Evolutionary conservation across 1,140 invertebrate species (phyloP).

Genomic region (Drosophila tani): DNA sequence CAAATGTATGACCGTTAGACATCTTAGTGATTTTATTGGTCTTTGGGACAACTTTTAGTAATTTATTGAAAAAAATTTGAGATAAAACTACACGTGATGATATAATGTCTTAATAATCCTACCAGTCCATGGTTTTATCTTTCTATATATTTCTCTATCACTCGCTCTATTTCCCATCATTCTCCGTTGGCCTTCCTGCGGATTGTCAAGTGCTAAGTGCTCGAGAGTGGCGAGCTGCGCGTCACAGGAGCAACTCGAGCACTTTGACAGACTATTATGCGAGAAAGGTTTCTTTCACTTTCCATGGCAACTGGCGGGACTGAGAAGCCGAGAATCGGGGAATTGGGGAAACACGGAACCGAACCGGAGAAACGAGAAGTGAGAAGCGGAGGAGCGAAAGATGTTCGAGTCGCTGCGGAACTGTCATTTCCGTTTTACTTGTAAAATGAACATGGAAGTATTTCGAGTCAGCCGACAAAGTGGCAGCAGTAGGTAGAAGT

Average conservation of each 20-base stretch:
- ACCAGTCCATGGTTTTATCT: background rate
- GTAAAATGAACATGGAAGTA: slow-evolving; percentile 84
- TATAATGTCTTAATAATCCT: background rate
- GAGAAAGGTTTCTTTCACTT: slow-evolving; percentile 83
- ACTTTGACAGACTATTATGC: slow-evolving; percentile 83
- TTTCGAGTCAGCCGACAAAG: slow-evolving; percentile 80
- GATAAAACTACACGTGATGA: too few species aligned
- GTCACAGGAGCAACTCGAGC: slow-evolving; percentile 47
- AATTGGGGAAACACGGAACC: slow-evolving; percentile 5
- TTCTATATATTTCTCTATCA: background rate
- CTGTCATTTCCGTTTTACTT: slow-evolving; percentile 84
- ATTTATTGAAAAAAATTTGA: too few species aligned
- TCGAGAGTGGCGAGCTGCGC: slow-evolving; percentile 23
- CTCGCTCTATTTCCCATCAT: slow-evolving; percentile 2
- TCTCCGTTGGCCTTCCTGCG: slow-evolving; percentile 16
- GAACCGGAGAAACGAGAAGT: slow-evolving; percentile 24
- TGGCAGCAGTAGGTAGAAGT: slow-evolving; percentile 53
- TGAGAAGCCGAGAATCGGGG: slow-evolving; percentile 3
- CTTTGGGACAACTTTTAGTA: too few species aligned
- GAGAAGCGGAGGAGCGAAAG: slow-evolving; percentile 58
- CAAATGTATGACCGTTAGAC: too few species aligned
- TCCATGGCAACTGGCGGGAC: slow-evolving; percentile 29
- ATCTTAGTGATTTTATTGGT: too few species aligned
- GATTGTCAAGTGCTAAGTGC: slow-evolving; percentile 51
- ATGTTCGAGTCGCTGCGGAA: slow-evolving; percentile 80